Conservation (phyloP, 2,113 vertebrate species). For the Corythaeola cristata region DNA sequence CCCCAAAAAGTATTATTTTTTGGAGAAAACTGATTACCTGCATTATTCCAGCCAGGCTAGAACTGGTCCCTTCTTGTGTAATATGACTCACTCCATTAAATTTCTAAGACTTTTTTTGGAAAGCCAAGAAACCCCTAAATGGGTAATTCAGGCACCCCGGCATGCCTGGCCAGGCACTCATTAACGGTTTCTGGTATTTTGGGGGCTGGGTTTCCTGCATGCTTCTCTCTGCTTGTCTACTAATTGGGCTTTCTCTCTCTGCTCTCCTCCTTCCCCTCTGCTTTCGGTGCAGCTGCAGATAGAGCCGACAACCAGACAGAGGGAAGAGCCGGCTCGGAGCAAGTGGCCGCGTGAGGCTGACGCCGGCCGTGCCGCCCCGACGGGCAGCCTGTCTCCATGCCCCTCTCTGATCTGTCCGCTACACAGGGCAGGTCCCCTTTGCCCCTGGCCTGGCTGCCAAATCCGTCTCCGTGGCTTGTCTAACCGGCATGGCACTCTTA, state of each 20-base stretch:
- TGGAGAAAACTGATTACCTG: background rate
- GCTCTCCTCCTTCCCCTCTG: slow-evolving; percentile 58
- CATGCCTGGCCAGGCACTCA: background rate
- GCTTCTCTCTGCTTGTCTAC: slow-evolving; percentile 69
- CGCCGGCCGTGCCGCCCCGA: background rate
- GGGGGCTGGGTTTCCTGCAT: slow-evolving; percentile 72
- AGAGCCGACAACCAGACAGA: slow-evolving; percentile 73
- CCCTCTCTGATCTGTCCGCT: background rate
- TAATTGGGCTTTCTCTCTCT: slow-evolving; percentile 75
- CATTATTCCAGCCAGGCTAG: background rate
- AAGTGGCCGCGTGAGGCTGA: slow-evolving; percentile 63
- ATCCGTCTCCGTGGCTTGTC: background rate
- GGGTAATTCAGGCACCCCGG: background rate
- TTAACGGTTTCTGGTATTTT: slow-evolving; percentile 23
- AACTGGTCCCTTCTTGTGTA: background rate
- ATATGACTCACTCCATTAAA: background rate
- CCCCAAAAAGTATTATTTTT: background rate
- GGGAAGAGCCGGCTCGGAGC: slow-evolving; percentile 66
- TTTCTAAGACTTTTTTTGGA: background rate
- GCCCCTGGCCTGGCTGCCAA: background rate
- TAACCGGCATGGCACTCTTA: slow-evolving; percentile 37
- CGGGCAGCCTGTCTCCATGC: background rate
- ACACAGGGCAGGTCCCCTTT: background rate
- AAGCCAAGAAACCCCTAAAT: slow-evolving; percentile 32
- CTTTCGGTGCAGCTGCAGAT: slow-evolving; percentile 72